Conservation (phyloP, 2,888 invertebrate genomes). For the Sesia bembeciformis region DNA sequence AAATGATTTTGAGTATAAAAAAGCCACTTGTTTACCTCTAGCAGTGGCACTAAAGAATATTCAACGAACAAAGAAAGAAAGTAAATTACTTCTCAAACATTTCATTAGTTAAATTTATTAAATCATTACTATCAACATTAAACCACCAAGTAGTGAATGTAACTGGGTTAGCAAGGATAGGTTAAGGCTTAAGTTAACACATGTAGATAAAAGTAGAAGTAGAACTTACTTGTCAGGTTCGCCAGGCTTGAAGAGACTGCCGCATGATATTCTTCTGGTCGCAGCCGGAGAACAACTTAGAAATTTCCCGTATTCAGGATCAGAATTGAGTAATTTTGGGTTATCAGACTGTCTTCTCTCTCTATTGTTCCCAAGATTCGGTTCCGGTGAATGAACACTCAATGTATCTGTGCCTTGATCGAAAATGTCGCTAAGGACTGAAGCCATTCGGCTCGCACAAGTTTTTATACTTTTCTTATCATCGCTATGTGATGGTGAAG, state of each 20-base stretch:
- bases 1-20: too few relatives aligned
- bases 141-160: too few relatives aligned
- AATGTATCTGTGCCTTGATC: constrained; percentile 59
- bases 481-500: constrained; percentile 81
- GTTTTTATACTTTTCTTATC: constrained; percentile 61
- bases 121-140: too few relatives aligned
- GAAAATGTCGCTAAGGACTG: constrained; percentile 59
- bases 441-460: constrained; percentile 57
- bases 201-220: too few relatives aligned
- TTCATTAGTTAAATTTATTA: too few relatives aligned
- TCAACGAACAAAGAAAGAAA: too few relatives aligned
- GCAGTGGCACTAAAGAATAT: too few relatives aligned
- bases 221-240: constrained; percentile 76
- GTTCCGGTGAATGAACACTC: constrained; percentile 60
- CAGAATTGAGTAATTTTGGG: constrained; percentile 76
- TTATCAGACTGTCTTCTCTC: constrained; percentile 72
- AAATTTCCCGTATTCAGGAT: constrained; percentile 77
- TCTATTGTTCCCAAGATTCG: constrained; percentile 52
- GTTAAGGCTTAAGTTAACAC: too few relatives aligned
- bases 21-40: too few relatives aligned
- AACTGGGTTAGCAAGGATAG: too few relatives aligned
- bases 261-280: constrained; percentile 91
- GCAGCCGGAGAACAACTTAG: constrained; percentile 87
- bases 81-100: too few relatives aligned
- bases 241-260: constrained; percentile 87